These are phyloP conservation scores for Stegastes partitus DNA, from an alignment of 2,113 vertebrate genomes.

Conservation along the genomic window DNA sequence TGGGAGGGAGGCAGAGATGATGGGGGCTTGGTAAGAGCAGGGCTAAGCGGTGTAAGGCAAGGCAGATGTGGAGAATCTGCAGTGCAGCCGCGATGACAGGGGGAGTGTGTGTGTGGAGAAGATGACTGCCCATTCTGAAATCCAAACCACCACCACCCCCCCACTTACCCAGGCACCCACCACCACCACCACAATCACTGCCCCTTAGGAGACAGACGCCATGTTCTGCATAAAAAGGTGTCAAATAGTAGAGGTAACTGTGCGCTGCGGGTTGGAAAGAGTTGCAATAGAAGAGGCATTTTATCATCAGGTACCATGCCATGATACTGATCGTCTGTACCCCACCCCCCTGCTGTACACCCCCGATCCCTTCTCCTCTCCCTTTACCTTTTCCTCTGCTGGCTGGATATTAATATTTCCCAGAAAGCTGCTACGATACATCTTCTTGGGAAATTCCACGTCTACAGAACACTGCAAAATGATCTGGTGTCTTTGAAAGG, in stretches of 20 bases:
- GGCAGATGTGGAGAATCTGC: constrained; percentile 93
- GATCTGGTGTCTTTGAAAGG: constrained; percentile 73
- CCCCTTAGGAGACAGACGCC: constrained; percentile 35
- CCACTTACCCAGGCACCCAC: constrained; percentile 19
- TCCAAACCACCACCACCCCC: constrained; percentile 29
- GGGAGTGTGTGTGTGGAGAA: constrained; percentile 52
- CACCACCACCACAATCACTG: constrained; percentile 11
- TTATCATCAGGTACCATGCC: constrained; percentile 65
- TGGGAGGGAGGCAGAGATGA: constrained; percentile 77
- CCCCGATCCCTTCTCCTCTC: constrained; percentile 47
- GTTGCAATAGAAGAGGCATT: constrained; percentile 42
- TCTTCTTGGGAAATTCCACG: constrained; percentile 81
- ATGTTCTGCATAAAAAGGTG: constrained; percentile 39
- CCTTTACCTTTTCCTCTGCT: constrained; percentile 67
- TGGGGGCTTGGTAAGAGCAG: constrained; percentile 67
- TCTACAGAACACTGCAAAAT: constrained; percentile 74
- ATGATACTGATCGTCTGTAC: constrained; percentile 69
- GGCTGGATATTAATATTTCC: constrained; percentile 82
- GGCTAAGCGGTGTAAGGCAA: constrained; percentile 86
- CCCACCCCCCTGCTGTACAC: constrained; percentile 53
- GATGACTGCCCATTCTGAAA: constrained; percentile 46
- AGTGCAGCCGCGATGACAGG: constrained; percentile 74
- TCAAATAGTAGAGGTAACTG: constrained; percentile 29
- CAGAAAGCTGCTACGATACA: constrained; percentile 79
- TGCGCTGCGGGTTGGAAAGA: constrained; percentile 25